These are phyloP conservation scores for Campoplex nolae DNA, from an alignment of 2,888 invertebrate species.

Conservation along the genomic window DNA sequence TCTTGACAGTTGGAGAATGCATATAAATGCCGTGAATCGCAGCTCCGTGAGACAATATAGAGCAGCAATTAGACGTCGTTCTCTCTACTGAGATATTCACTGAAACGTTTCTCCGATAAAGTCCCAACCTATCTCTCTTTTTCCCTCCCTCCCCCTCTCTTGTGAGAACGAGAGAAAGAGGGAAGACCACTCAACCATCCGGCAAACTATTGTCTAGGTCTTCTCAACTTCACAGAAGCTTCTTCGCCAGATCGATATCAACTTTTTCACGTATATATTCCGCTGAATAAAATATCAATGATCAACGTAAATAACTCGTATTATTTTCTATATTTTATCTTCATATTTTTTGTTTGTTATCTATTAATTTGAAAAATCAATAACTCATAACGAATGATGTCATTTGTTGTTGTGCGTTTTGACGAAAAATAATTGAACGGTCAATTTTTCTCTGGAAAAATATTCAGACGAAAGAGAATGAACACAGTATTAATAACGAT, in stretches of 20 bases:
- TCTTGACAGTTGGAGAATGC: constrained; percentile 42
- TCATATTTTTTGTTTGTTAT: too few relatives aligned
- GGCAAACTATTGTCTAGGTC: constrained; percentile 36
- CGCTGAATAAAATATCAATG: constrained; percentile 1
- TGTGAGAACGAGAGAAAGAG: too few relatives aligned
- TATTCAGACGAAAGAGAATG: not conserved
- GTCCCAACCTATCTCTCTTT: constrained; percentile 13
- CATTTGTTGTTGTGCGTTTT: too few relatives aligned
- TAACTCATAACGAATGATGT: too few relatives aligned
- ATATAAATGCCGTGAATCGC: constrained; percentile 44
- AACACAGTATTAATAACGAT: not conserved
- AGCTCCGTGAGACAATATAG: constrained; percentile 55
- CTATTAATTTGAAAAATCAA: too few relatives aligned
- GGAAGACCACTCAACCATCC: constrained; percentile 1
- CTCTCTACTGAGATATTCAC: constrained; percentile 49
- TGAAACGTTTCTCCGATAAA: constrained; percentile 59
- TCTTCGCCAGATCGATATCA: constrained; percentile 22
- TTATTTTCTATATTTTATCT: too few relatives aligned
- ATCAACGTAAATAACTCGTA: not conserved
- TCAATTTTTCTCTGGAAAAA: not conserved
- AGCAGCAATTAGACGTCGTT: constrained; percentile 63
- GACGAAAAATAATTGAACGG: not conserved
- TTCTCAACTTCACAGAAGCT: constrained; percentile 15
- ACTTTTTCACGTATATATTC: not conserved
- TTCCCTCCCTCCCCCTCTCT: not conserved